Evolutionary conservation across 2,113 vertebrate species (phyloP), one percentile per base, ranked within the genome.

Genomic region (Geococcyx californianus): DNA sequence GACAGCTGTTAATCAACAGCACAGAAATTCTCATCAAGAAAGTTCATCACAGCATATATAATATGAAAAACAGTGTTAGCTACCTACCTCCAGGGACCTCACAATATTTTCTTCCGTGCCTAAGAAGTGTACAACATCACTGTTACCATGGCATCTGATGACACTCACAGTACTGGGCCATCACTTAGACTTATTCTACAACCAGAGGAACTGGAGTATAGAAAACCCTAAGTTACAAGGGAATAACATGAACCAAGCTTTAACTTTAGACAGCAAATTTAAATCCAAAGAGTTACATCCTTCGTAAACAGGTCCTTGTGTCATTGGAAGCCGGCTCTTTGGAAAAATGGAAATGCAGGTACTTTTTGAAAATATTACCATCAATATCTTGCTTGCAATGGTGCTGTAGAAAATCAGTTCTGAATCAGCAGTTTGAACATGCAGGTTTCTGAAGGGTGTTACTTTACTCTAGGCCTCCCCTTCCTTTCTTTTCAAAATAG

Each of bases 401-500:
- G 40, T 42, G 40, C 10, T 42, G 15, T 7, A 26, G 47, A 42
- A 64, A 63, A 47, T 18, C 0, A 0, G 11, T 33, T 25, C 34
- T 21, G 18, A 87, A 78, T 31, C 7, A 47, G 29, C 31, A 34
- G 3, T 73, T 56, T 55, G 13, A 81, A 63, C 12, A 3, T 69
- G 36, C 8, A 67, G 24, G 11, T 59, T 9, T 51, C 33, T 66
- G n/a, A 94, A 81, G 9, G 18, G 33, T 59, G n/a, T 1, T 3
- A 2, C 31, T 82, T 62, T 75, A 40, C 9, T 42, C 19, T 6
- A 45, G 25, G 55, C 1, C 0, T 33, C 23, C 8, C 5, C 8
- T 74, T 54, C 44, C 15, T 56, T 84, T 78, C n/a, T 73, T 72
- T 79, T 47, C 66, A 73, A 87, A 94, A 82, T 51, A 25, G 11